A percentile compares a stretch with the other conserved stretches of the same genome.
Evolutionary conservation across 2,113 vertebrate species (phyloP).

Genomic region (Lampris megalopsis): DNA sequence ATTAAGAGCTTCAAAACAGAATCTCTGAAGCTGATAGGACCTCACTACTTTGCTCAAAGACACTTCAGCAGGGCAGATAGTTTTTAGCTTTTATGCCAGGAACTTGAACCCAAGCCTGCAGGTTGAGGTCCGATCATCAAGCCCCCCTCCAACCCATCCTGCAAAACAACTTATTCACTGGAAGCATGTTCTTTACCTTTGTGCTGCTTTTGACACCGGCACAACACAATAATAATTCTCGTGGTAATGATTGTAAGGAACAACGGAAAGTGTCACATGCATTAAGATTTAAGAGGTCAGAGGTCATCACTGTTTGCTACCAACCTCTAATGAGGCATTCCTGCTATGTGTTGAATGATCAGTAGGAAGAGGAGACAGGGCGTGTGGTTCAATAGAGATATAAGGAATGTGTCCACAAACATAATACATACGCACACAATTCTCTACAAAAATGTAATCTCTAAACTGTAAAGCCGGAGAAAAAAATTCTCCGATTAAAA

Average conservation of each 20-base stretch:
- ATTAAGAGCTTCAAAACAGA: neutral
- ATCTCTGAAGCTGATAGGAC: neutral
- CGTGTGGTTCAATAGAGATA: constrained; percentile 10
- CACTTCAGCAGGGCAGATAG: constrained; percentile 34
- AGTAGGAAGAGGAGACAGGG: constrained; percentile 23
- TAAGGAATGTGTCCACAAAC: constrained; percentile 57
- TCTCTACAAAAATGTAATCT: neutral
- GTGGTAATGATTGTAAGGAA: constrained; percentile 49
- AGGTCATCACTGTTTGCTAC: constrained; percentile 15
- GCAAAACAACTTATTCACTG: constrained; percentile 1
- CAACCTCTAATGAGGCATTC: constrained; percentile 4
- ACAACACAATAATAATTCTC: neutral
- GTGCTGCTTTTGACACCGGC: constrained; percentile 7
- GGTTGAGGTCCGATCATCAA: neutral
- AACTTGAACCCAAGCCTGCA: neutral
- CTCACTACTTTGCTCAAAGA: constrained; percentile 21
- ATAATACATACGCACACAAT: constrained; percentile 2
- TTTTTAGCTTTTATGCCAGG: neutral
- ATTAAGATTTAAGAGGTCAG: constrained; percentile 23
- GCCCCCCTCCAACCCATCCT: neutral
- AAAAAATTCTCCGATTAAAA: constrained; percentile 15
- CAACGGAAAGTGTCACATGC: constrained; percentile 57
- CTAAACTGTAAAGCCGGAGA: constrained; percentile 1
- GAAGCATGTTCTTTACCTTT: constrained; percentile 12
- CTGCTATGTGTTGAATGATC: constrained; percentile 7